Conservation (phyloP, 2,888 invertebrate genomes). For the Marronus borbonicus region DNA sequence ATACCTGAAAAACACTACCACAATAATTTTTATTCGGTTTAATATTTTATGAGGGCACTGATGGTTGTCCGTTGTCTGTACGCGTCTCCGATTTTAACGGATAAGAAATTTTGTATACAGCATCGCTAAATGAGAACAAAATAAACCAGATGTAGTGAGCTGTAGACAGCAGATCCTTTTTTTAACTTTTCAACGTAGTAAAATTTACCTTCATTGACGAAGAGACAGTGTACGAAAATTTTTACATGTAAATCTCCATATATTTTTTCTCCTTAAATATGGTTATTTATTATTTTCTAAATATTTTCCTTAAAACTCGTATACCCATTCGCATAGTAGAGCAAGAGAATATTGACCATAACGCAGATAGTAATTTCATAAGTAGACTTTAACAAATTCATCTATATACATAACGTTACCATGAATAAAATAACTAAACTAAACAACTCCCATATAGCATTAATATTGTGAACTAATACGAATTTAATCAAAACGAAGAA, state of each 20-base stretch:
- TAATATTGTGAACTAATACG: too few species aligned
- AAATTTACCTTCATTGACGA: conserved; percentile 29
- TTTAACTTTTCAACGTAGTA: conserved; percentile 28
- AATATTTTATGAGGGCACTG: conserved; percentile 43
- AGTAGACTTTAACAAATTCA: too few species aligned
- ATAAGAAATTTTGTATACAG: conserved; percentile 19
- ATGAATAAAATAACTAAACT: too few species aligned
- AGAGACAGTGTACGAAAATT: conserved; percentile 1
- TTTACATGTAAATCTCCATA: background rate
- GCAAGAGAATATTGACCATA: too few species aligned
- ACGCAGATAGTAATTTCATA: too few species aligned
- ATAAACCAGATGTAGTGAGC: conserved; percentile 35
- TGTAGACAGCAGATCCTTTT: conserved; percentile 27
- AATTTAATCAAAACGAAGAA: too few species aligned
- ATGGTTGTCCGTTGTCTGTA: conserved; percentile 16
- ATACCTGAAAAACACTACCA: conserved; percentile 38
- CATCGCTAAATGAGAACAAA: conserved; percentile 35
- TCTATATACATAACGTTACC: too few species aligned
- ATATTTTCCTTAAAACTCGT: too few species aligned
- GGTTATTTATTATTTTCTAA: too few species aligned
- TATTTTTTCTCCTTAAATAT: background rate
- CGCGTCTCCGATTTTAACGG: conserved; percentile 1
- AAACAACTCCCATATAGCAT: too few species aligned
- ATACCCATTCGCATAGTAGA: too few species aligned
- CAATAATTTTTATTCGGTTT: conserved; percentile 44